Base-by-base conservation (phyloP, 2,797 vertebrate species). In the Falco novaeseelandiae region DNA sequence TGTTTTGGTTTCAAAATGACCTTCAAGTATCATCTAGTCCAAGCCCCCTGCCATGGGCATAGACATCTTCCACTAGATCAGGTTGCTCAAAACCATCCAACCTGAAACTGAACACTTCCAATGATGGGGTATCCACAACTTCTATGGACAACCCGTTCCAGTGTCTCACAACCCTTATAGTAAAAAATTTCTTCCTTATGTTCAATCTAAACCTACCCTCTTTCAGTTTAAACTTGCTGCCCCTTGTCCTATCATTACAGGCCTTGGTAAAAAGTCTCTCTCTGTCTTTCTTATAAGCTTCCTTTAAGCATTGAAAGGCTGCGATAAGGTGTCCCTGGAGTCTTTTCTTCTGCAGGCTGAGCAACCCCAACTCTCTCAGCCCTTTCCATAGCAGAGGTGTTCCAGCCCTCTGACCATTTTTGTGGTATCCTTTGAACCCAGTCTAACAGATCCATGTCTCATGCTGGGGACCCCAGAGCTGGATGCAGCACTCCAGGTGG, bases 41-140 rank as follows among this genome's bases (percentile, higher is more conserved):
- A 30, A 9, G 42, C 2, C 0, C 6, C 7, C 1, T 65, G 5
- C 14, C 18, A 14, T 12, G 1, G 8, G 4, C 3, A 44, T 19
- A 2, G 7, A 13, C 7, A 38, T 2, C 22, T 77, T 58, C 6
- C 19, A 61, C 5, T 26, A 12, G 3, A 21, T 1, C n/a, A 77
- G 5, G 11, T 52, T 32, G 11, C 11, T 83, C 8, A 19, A 55
- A 79, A 9, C 1, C 0, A 1, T 78, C 42, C 6, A 57, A 2
- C 2, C 15, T 61, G 6, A 9, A 27, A 6, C 54, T 80, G 51
- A n/a, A 46, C 13, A 36, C 0, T 88, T 8, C 17, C 46, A 83
- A 3, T 4, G 9, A 46, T 22, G 10, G 10, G 5, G 5, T 3
- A 80, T 6, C 5, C 46, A 57, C 25, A 49, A 2, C 6, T 55